These are phyloP conservation scores for Pelobates fuscus DNA, from an alignment of 2,113 vertebrate species.

Conservation along the genomic window DNA sequence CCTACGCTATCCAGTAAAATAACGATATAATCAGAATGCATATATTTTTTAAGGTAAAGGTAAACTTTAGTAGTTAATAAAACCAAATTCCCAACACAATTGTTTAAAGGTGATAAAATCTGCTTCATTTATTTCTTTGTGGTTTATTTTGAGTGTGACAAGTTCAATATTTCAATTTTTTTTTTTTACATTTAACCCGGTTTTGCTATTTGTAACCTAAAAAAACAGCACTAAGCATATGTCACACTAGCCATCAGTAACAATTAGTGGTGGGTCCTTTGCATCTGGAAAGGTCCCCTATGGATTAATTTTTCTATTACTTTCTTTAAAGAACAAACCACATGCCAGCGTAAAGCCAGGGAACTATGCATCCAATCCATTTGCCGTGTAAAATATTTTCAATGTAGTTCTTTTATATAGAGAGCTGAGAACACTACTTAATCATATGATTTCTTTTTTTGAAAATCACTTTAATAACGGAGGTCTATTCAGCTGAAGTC, in stretches of 20 bases:
- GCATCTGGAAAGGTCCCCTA: not conserved
- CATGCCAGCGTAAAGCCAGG: not conserved
- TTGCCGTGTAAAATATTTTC: not conserved
- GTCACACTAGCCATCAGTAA: not conserved
- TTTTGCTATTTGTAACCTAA: not conserved
- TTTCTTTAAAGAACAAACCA: not conserved
- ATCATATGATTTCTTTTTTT: slow-evolving; percentile 2
- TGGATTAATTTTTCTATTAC: not conserved
- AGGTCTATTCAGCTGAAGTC: not conserved
- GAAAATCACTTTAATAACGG: slow-evolving; percentile 9
- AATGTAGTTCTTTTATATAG: not conserved
- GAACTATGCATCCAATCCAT: not conserved
- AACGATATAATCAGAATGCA: no score
- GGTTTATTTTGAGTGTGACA: no score
- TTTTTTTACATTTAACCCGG: no score
- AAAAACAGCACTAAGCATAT: not conserved
- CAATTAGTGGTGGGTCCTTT: no score
- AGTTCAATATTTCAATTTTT: no score
- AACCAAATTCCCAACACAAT: no score
- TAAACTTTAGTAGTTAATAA: no score
- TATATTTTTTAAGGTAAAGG: no score
- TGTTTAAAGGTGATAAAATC: no score
- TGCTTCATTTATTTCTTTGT: no score
- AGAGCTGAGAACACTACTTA: slow-evolving; percentile 1
- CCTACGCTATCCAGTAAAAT: no score